These are phyloP conservation scores for Graptemys geographica DNA, from an alignment of 2,797 vertebrate species.

Conservation along the genomic window DNA sequence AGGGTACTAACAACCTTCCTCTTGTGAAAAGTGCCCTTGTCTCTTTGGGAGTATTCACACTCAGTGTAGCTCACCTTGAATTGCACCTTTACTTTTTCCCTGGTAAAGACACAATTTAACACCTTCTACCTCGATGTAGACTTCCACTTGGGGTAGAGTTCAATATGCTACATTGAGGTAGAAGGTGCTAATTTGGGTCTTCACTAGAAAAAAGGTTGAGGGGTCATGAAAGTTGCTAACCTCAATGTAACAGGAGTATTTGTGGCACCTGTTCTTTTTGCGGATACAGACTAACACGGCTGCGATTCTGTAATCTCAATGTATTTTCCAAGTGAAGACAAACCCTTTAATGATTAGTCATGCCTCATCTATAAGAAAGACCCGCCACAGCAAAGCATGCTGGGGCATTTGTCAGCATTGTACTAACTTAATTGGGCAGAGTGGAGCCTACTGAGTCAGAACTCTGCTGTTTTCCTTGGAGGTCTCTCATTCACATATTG, in stretches of 20 bases:
- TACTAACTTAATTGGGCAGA: neutral
- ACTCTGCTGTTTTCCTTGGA: neutral
- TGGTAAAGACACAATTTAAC: neutral
- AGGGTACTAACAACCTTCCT: neutral
- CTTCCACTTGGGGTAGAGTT: neutral
- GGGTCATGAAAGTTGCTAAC: neutral
- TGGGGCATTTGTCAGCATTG: neutral
- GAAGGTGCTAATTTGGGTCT: neutral
- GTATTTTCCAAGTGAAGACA: neutral
- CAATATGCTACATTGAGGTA: rapidly evolving
- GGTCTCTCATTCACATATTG: rapidly evolving
- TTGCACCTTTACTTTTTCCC: neutral
- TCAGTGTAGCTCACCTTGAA: neutral
- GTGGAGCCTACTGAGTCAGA: neutral
- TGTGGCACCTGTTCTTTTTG: too few species aligned
- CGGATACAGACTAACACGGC: too few species aligned
- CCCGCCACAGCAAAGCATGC: rapidly evolving
- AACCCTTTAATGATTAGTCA: neutral
- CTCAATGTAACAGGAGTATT: neutral
- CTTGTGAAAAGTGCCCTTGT: rapidly evolving
- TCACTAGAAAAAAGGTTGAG: neutral
- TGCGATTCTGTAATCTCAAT: neutral
- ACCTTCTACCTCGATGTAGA: neutral
- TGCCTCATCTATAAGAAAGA: neutral
- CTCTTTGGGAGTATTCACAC: neutral